Percentiles rank a stretch among this genome's conserved stretches.
Evolutionary conservation across 2,888 invertebrate species (phyloP).

Genomic region (Leptinotarsa haldemani): DNA sequence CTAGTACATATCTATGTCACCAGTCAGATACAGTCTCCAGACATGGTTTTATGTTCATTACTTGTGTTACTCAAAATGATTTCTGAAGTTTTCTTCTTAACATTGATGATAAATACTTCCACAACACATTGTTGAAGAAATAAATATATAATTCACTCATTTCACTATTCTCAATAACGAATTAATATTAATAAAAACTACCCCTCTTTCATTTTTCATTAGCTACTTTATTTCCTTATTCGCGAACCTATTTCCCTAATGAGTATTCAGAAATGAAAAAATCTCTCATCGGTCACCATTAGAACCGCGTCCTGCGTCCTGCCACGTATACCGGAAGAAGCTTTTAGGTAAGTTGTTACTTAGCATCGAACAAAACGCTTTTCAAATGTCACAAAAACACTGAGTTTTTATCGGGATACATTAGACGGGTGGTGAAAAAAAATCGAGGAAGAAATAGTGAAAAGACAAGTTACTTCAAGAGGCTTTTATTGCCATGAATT

Average conservation of each 20-base stretch:
- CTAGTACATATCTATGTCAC: too few relatives aligned
- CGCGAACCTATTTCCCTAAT: slow-evolving; percentile 1
- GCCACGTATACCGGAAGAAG: slow-evolving; percentile 2
- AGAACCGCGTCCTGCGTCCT: neutral
- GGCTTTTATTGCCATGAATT: slow-evolving; percentile 23
- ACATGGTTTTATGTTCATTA: too few relatives aligned
- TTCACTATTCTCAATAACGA: too few relatives aligned
- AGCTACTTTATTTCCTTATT: neutral
- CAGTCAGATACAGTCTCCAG: too few relatives aligned
- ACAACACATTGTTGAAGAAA: too few relatives aligned
- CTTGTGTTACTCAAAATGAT: too few relatives aligned
- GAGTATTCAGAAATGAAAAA: slow-evolving; percentile 17
- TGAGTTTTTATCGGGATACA: slow-evolving; percentile 23
- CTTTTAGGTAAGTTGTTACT: slow-evolving; percentile 24
- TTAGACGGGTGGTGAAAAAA: slow-evolving; percentile 19
- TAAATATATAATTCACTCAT: too few relatives aligned
- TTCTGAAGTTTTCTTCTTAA: too few relatives aligned
- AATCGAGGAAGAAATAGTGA: slow-evolving; percentile 1
- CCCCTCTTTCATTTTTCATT: neutral
- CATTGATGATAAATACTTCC: too few relatives aligned
- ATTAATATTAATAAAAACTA: too few relatives aligned
- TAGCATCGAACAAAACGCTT: slow-evolving; percentile 12
- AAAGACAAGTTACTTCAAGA: slow-evolving; percentile 25
- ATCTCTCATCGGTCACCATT: slow-evolving; percentile 17
- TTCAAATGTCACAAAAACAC: neutral